These are phyloP conservation scores for Ginglymostoma cirratum DNA, from an alignment of 2,113 vertebrate genomes.

Conservation along the genomic window DNA sequence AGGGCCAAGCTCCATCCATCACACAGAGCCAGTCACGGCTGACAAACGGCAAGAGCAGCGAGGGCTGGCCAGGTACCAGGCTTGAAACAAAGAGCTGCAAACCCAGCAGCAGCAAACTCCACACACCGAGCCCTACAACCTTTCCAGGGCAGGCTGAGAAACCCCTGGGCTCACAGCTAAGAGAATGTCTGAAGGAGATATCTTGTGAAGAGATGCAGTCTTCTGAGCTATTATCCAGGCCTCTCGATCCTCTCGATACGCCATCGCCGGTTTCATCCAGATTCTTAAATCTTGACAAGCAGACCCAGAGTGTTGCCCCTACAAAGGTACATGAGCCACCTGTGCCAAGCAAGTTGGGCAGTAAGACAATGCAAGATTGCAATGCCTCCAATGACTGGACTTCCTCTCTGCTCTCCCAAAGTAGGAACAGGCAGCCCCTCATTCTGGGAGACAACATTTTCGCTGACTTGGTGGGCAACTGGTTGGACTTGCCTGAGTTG, in stretches of 20 bases:
- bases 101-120: constrained; percentile 44
- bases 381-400: constrained; percentile 80
- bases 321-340: constrained; percentile 57
- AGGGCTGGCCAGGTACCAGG: constrained; percentile 38
- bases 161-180: neutral
- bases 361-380: constrained; percentile 57
- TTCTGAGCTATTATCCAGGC: too few relatives aligned
- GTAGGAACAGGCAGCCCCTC: constrained; percentile 84
- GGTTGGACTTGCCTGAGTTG: constrained; percentile 87
- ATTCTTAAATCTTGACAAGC: constrained; percentile 32
- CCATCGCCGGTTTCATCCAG: constrained; percentile 45
- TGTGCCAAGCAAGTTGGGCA: constrained; percentile 55
- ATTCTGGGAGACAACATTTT: constrained; percentile 91
- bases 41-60: constrained; percentile 12
- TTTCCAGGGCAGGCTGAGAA: constrained; percentile 43
- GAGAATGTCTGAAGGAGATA: neutral
- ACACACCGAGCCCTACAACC: constrained; percentile 44
- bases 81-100: constrained; percentile 32
- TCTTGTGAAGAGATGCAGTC: neutral
- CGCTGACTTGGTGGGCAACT: constrained; percentile 92
- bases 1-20: constrained; percentile 39
- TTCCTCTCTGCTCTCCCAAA: constrained; percentile 80
- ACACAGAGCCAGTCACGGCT: neutral
- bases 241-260: too few relatives aligned
- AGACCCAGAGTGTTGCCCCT: constrained; percentile 49